Evolutionary conservation across 2,113 vertebrate genomes (phyloP).

Genomic region (Halcyon malimbica): DNA sequence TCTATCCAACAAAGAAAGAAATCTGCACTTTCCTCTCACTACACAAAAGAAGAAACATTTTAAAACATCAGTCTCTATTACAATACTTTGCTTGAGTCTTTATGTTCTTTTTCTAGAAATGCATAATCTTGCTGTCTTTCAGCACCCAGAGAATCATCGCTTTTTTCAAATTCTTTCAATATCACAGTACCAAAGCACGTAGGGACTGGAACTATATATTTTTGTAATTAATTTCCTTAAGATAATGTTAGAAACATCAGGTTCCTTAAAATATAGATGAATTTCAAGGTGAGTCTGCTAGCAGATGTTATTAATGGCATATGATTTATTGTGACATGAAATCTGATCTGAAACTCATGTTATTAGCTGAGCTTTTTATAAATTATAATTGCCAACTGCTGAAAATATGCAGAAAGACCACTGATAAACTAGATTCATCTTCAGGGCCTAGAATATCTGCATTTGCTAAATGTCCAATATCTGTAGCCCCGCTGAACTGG

Average conservation of each 20-base stretch:
- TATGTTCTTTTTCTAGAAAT: neutral
- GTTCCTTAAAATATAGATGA: slow-evolving; percentile 80
- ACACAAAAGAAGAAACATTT: neutral
- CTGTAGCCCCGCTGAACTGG: neutral
- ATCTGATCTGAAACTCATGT: slow-evolving; percentile 70
- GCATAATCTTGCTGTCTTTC: slow-evolving; percentile 19
- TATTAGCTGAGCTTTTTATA: slow-evolving; percentile 73
- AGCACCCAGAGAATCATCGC: slow-evolving; percentile 36
- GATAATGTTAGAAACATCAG: slow-evolving; percentile 79
- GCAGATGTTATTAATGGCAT: slow-evolving; percentile 74
- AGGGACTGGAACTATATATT: slow-evolving; percentile 69
- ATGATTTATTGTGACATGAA: slow-evolving; percentile 76
- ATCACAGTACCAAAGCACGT: slow-evolving; percentile 32
- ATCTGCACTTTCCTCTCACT: neutral
- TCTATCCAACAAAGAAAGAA: neutral
- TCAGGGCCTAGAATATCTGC: neutral
- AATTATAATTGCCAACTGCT: slow-evolving; percentile 71
- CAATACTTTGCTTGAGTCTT: neutral
- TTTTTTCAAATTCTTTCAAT: slow-evolving; percentile 52
- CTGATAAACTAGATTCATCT: slow-evolving; percentile 43
- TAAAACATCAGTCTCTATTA: neutral
- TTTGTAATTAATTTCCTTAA: slow-evolving; percentile 82
- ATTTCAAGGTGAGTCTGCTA: slow-evolving; percentile 76
- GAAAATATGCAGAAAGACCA: slow-evolving; percentile 57
- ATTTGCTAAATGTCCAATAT: neutral